Evolutionary conservation across 2,113 vertebrate genomes (phyloP), one percentile per base, ranked within the genome.

Genomic region (Psittacus erithacus): DNA sequence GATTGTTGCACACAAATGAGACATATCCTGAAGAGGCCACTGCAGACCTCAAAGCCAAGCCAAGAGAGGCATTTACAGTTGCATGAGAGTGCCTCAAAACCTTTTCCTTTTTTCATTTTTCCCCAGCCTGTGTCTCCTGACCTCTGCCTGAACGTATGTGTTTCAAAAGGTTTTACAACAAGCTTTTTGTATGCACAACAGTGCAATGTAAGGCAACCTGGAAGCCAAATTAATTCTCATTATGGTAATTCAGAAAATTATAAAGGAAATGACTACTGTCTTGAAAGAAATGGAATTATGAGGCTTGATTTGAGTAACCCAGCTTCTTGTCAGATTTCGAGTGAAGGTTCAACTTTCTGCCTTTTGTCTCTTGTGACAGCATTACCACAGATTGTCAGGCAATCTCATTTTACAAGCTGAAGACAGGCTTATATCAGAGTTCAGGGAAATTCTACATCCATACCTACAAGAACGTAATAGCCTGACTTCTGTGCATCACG

Each of bases 191-290:
- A 50, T 12, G 31, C 52, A 76, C 80, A 86, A 76, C 83, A 73
- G 93, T 44, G 82, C 62, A 77, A 67, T 63, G 94, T 70, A 91
- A 95, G 79, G 84, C 82, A 93, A 77, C 92, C 94, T 91, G 70
- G 64, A 85, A 93, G 77, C 63, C 85, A 94, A 96, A 97, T 97
- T 95, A 97, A 96, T 96, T 93, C 92, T 95, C 88, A 92, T 96
- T 96, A 93, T 5, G 62, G 85, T 62, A 59, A 88, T 97, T 95
- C 78, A 92, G 89, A 82, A 93, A 97, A 94, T 97, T 35, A 65
- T 64, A 95, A 96, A 94, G 93, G 96, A 93, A 96, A 97, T 29
- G 20, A 94, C 6, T 2, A 81, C 49, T n/a, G 7, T 31, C 84
- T 94, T 96, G 95, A 97, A 96, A 96, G 93, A 94, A 85, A 94